Conservation (phyloP, 1,140 invertebrate genomes). For the Zaprionus tsacasi region DNA sequence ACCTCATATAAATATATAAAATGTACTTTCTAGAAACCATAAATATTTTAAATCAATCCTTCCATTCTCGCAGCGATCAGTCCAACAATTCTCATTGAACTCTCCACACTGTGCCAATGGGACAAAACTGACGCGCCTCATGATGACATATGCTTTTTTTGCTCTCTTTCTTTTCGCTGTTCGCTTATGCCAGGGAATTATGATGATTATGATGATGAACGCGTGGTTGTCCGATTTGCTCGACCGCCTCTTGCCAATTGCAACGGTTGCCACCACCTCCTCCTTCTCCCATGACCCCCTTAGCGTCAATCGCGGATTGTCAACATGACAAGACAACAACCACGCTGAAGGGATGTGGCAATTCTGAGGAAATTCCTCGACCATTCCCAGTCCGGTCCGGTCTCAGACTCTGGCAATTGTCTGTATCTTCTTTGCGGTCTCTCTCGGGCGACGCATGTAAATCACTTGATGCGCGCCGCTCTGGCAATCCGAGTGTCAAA, state of each 20-base stretch:
- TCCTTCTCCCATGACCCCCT: no score
- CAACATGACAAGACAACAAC: slow-evolving; percentile 40
- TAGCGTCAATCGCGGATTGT: slow-evolving; percentile 45
- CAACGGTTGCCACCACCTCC: neutral
- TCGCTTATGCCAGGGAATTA: slow-evolving; percentile 66
- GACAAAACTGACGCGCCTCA: slow-evolving; percentile 25
- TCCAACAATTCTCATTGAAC: neutral
- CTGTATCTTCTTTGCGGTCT: slow-evolving; percentile 28
- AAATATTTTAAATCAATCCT: no score
- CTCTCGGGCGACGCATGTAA: slow-evolving; percentile 45
- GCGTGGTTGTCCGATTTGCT: slow-evolving; percentile 75
- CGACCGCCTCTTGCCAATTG: slow-evolving; percentile 72
- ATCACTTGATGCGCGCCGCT: slow-evolving; percentile 47
- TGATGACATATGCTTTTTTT: slow-evolving; percentile 34
- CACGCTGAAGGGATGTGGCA: slow-evolving; percentile 9
- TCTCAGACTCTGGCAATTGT: slow-evolving; percentile 58
- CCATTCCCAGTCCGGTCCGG: neutral
- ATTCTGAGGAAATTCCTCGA: slow-evolving; percentile 5
- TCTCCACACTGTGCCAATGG: slow-evolving; percentile 50
- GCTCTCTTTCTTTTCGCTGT: slow-evolving; percentile 17
- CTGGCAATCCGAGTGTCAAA: slow-evolving; percentile 68
- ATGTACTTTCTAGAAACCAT: no score
- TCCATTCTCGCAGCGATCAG: neutral
- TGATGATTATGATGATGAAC: slow-evolving; percentile 80
- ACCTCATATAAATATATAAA: no score